These are phyloP conservation scores for Brotula barbata DNA, from an alignment of 2,797 vertebrate species.

Conservation along the genomic window DNA sequence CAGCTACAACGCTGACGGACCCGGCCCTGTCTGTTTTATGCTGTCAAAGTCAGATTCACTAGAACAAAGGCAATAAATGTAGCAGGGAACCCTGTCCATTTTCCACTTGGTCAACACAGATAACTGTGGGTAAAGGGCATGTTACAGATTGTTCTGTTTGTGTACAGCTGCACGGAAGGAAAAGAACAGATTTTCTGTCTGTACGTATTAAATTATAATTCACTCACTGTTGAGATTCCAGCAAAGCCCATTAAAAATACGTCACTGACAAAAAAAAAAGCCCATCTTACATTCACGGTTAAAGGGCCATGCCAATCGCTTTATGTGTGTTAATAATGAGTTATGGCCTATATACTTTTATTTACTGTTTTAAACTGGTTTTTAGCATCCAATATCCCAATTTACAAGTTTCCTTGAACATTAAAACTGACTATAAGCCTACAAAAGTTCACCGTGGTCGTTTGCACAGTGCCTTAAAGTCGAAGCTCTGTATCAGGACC, in stretches of 20 bases:
- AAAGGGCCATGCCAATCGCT: constrained; percentile 1
- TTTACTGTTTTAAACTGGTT: not conserved
- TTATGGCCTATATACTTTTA: too few species aligned
- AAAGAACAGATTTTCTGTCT: constrained; percentile 54
- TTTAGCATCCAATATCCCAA: constrained; percentile 1
- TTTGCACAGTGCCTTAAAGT: too few species aligned
- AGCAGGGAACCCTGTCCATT: constrained; percentile 28
- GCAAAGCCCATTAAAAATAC: constrained; percentile 36
- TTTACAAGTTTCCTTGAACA: not conserved
- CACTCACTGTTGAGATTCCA: constrained; percentile 32
- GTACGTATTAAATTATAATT: constrained; percentile 51
- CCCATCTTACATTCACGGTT: constrained; percentile 5
- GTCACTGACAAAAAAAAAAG: constrained; percentile 19
- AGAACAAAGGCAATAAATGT: constrained; percentile 31
- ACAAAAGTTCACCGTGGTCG: too few species aligned
- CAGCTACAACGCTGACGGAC: constrained; percentile 52
- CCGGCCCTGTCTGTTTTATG: constrained; percentile 41
- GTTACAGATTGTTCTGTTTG: constrained; percentile 48
- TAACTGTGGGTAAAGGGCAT: constrained; percentile 50
- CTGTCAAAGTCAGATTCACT: constrained; percentile 32
- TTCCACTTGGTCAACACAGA: constrained; percentile 28
- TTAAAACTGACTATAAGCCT: too few species aligned
- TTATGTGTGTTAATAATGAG: not conserved
- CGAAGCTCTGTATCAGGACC: too few species aligned
- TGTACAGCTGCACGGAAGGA: constrained; percentile 39